Percentiles rank a stretch among this genome's conserved stretches.
Conservation (phyloP, 1,140 invertebrate genomes). For the Thalassaphorura encarpata region DNA sequence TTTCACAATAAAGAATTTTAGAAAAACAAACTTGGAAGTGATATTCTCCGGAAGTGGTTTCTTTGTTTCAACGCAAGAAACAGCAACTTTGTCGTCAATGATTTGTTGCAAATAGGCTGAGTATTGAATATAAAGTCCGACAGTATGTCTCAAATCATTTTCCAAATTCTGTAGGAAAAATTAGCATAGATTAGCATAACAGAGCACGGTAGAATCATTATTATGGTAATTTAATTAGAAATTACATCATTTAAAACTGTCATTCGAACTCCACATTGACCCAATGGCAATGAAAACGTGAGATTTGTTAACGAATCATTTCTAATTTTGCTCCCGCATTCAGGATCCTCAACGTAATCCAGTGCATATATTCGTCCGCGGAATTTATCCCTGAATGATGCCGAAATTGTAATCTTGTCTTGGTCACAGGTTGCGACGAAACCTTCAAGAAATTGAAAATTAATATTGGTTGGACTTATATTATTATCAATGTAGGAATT, state of each 20-base stretch:
- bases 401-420: slow-evolving; percentile 16
- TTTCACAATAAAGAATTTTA: background rate
- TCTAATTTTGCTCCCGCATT: slow-evolving; percentile 20
- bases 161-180: slow-evolving; percentile 22
- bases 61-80: slow-evolving; percentile 23
- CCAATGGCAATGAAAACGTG: slow-evolving; percentile 22
- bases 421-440: slow-evolving; percentile 11
- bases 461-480: too few relatives aligned
- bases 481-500: too few relatives aligned
- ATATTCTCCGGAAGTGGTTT: slow-evolving; percentile 3
- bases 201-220: background rate
- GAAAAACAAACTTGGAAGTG: background rate
- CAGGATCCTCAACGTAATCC: slow-evolving; percentile 25
- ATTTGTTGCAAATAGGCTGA: slow-evolving; percentile 32
- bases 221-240: slow-evolving; percentile 4
- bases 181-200: background rate
- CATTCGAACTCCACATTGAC: slow-evolving; percentile 30
- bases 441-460: too few relatives aligned
- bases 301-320: slow-evolving; percentile 19
- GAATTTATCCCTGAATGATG: slow-evolving; percentile 17
- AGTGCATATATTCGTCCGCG: slow-evolving; percentile 26
- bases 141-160: slow-evolving; percentile 21
- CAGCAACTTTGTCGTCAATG: slow-evolving; percentile 29
- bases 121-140: slow-evolving; percentile 30
- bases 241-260: slow-evolving; percentile 21